Base-by-base conservation (phyloP, 2,797 vertebrate species). In the Gambelia wislizenii region DNA sequence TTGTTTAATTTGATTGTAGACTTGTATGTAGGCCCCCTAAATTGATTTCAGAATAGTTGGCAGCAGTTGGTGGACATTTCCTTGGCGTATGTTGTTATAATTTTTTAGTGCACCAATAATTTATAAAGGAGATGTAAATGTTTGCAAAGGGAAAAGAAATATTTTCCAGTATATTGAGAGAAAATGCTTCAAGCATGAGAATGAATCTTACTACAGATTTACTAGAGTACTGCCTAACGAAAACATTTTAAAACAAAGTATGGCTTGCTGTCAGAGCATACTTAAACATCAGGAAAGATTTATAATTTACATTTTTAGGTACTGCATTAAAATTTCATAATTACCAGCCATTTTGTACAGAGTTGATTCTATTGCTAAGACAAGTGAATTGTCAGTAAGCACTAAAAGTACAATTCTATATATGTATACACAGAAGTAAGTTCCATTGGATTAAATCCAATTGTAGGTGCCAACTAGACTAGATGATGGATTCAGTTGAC, bases 1-100 rank as follows among this genome's bases (percentile, higher is more conserved):
- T 89, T 84, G 85, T 80, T 61, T 84, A 75, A 87, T 91, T 89
- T 89, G 91, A 91, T 87, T 91, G 88, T 87, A 76, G 78, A 81
- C 83, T 91, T 56, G 82, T 80, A 83, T 42, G 78, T 89, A 86
- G 72, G 70, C 88, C 84, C 59, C 87, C 83, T 89, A 87, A 89
- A 93, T 54, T 86, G 27, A 89, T 91, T 89, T 84, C 14, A 61
- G 80, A 88, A 88, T 16, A 4, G 14, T 84, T 88, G 85, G 79
- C 86, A 89, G 85, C 25, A 81, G 36, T 88, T 44, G 64, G 75
- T 54, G 14, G 5, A 80, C 30, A 16, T 93, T 94, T 92, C 83
- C 91, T 93, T 33, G 88, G 82, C 74, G 85, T 87, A 88, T 89
- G 84, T 75, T 36, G 36, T 83, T 90, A n/a, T 52, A 76, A 88